phyloP scores from a whole-genome alignment of 2,888 invertebrate genomes.

The Andrena bucephala region DNA sequence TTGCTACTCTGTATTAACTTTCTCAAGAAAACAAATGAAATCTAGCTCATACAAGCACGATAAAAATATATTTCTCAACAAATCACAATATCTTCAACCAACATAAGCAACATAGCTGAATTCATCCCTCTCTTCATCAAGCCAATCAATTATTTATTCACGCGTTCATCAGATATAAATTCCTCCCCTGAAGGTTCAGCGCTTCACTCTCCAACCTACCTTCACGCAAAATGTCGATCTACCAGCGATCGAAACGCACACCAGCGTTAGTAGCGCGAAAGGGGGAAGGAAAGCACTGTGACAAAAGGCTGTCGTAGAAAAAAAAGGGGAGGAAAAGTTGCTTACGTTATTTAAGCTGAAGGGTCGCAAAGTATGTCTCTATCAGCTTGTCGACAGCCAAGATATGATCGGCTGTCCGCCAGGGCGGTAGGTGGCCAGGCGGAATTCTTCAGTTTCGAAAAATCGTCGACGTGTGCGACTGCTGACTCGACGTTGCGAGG shows the following conservation, averaged over 20 bases:
- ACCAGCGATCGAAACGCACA: neutral
- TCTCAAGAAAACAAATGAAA: too few species aligned
- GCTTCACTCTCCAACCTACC: too few species aligned
- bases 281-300: neutral
- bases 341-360: slow-evolving; percentile 48
- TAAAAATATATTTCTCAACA: too few species aligned
- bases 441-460: slow-evolving; percentile 49
- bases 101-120: too few species aligned
- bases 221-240: neutral
- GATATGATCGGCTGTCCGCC: slow-evolving; percentile 57
- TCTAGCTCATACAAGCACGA: too few species aligned
- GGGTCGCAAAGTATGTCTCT: slow-evolving; percentile 15
- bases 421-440: slow-evolving; percentile 39
- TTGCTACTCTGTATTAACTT: too few species aligned
- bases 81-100: too few species aligned
- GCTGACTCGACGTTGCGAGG: slow-evolving; percentile 62
- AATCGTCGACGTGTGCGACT: slow-evolving; percentile 54
- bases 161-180: too few species aligned
- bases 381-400: slow-evolving; percentile 20
- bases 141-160: too few species aligned
- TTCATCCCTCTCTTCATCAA: too few species aligned
- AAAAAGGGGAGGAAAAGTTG: slow-evolving; percentile 29
- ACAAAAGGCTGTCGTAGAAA: slow-evolving; percentile 6
- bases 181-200: too few species aligned
- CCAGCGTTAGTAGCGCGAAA: neutral